These are phyloP conservation scores for Bembecia ichneumoniformis DNA, from an alignment of 2,888 invertebrate genomes.

Conservation along the genomic window DNA sequence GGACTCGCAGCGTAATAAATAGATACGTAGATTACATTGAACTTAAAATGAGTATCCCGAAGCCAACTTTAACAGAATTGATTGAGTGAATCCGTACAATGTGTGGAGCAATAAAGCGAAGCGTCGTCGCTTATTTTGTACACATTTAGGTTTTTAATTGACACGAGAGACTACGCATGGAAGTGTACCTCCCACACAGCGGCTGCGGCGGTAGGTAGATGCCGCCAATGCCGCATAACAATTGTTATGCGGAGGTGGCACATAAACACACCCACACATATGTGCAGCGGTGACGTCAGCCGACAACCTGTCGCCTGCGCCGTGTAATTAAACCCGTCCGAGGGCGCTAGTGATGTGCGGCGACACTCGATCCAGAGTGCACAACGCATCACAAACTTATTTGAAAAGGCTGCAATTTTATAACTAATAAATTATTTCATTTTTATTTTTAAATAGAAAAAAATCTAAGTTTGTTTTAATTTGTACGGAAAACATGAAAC, in stretches of 20 bases:
- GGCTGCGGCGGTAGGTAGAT: background rate
- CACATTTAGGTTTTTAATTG: no score
- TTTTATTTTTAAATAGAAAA: no score
- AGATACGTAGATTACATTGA: no score
- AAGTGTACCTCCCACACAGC: background rate
- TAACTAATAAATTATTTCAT: no score
- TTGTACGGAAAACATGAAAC: no score
- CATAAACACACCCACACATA: slow-evolving; percentile 6
- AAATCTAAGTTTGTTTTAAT: no score
- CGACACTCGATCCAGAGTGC: slow-evolving; percentile 10
- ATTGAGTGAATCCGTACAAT: slow-evolving; percentile 18
- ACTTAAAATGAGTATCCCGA: background rate
- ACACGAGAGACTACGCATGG: no score
- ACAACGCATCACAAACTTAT: no score
- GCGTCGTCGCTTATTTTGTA: background rate
- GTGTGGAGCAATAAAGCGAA: slow-evolving; percentile 5
- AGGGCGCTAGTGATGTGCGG: slow-evolving; percentile 30
- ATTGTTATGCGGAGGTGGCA: background rate
- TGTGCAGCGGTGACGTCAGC: slow-evolving; percentile 60
- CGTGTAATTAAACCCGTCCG: slow-evolving; percentile 68
- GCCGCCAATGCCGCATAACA: background rate
- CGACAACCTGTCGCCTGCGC: slow-evolving; percentile 71
- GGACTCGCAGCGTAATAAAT: no score
- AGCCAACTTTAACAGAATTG: slow-evolving; percentile 5
- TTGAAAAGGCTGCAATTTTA: no score